Percentiles rank a stretch among this genome's conserved stretches.
Evolutionary conservation across 2,888 invertebrate species (phyloP).

Genomic region (Epinotia demarniana): DNA sequence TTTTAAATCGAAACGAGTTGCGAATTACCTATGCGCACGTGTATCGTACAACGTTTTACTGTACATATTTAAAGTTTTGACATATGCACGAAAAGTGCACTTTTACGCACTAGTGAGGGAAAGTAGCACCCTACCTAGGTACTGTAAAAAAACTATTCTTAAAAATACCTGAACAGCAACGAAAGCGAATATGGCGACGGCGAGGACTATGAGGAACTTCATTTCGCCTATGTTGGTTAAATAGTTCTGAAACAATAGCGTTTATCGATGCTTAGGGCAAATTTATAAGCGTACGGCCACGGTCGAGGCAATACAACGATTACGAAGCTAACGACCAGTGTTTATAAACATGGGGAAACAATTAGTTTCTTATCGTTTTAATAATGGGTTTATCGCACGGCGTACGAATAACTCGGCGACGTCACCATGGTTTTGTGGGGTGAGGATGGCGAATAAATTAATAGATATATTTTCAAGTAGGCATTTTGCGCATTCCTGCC

Average conservation of each 20-base stretch:
- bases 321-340: slow-evolving; percentile 61
- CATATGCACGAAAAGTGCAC: no score
- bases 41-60: no score
- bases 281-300: slow-evolving; percentile 66
- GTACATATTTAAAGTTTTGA: no score
- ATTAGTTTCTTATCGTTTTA: slow-evolving; percentile 67
- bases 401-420: slow-evolving; percentile 47
- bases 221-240: slow-evolving; percentile 54
- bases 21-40: no score
- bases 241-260: slow-evolving; percentile 55
- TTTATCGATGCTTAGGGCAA: slow-evolving; percentile 47
- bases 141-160: no score
- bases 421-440: slow-evolving; percentile 20
- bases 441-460: background rate
- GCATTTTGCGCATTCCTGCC: no score
- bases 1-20: no score
- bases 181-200: slow-evolving; percentile 67
- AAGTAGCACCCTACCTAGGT: no score
- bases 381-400: slow-evolving; percentile 55
- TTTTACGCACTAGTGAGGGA: no score
- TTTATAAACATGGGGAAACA: slow-evolving; percentile 72
- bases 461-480: background rate
- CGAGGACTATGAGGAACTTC: slow-evolving; percentile 66
- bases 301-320: slow-evolving; percentile 60
- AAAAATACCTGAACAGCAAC: slow-evolving; percentile 70